These are phyloP conservation scores for Rhipidura dahli DNA, from an alignment of 2,113 vertebrate species.

Conservation along the genomic window DNA sequence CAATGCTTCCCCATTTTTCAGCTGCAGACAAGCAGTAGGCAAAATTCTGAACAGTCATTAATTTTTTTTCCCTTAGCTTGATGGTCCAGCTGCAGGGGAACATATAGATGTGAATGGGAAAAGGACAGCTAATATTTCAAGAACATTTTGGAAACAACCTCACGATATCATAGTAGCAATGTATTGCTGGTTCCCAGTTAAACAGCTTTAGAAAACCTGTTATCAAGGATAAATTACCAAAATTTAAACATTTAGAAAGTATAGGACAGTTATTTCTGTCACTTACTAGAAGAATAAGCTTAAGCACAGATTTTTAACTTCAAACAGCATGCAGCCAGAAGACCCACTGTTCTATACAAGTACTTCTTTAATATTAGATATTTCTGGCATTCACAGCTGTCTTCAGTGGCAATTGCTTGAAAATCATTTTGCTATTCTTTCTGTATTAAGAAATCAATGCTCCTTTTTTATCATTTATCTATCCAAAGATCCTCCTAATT, in stretches of 20 bases:
- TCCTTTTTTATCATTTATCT: slow-evolving; percentile 56
- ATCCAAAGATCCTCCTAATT: slow-evolving; percentile 50
- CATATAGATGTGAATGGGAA: neutral
- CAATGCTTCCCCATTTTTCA: neutral
- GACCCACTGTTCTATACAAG: neutral
- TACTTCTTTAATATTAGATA: neutral
- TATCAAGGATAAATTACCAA: neutral
- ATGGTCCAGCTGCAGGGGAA: neutral
- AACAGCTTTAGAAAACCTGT: neutral
- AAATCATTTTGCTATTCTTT: slow-evolving; percentile 54
- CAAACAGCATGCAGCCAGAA: neutral
- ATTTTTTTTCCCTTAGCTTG: neutral
- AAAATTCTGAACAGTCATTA: neutral
- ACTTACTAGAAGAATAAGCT: neutral
- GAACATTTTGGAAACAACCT: neutral
- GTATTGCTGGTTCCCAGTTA: neutral
- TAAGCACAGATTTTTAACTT: neutral
- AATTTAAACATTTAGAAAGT: neutral
- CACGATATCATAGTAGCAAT: neutral
- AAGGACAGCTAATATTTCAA: neutral
- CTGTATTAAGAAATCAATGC: slow-evolving; percentile 59
- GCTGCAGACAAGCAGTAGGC: neutral
- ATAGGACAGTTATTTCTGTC: neutral
- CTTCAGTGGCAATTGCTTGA: neutral
- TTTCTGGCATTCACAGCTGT: slow-evolving; percentile 13